A percentile compares a stretch with the other conserved stretches of the same genome.
Evolutionary conservation across 2,113 vertebrate species (phyloP).

Genomic region (Megaleporinus macrocephalus): DNA sequence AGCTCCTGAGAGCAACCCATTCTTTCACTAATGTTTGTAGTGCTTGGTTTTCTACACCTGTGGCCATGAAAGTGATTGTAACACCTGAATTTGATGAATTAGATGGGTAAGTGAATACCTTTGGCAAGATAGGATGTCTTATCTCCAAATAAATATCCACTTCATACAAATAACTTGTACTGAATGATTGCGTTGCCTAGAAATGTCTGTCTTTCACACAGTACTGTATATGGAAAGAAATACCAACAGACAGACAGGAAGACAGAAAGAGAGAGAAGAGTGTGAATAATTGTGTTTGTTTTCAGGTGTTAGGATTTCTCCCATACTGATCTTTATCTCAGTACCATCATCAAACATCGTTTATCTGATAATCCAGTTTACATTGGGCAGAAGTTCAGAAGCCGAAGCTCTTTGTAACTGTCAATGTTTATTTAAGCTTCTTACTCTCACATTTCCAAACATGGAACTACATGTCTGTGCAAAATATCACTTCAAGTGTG

Average conservation of each 20-base stretch:
- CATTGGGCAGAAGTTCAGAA: conserved; percentile 9
- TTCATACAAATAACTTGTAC: too few relatives aligned
- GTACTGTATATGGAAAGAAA: too few relatives aligned
- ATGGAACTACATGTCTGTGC: background rate
- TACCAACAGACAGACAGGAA: background rate
- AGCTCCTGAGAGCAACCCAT: too few relatives aligned
- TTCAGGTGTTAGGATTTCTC: background rate
- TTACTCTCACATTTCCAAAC: conserved; percentile 15
- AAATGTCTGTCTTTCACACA: too few relatives aligned
- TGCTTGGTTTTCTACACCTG: too few relatives aligned
- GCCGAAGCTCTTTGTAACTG: background rate
- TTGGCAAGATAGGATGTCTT: too few relatives aligned
- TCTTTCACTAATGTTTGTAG: too few relatives aligned
- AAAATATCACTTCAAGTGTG: background rate
- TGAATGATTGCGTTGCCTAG: too few relatives aligned
- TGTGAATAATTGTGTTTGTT: conserved; percentile 20
- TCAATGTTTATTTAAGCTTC: conserved; percentile 13
- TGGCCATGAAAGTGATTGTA: too few relatives aligned
- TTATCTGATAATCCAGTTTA: conserved; percentile 14
- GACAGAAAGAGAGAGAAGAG: background rate
- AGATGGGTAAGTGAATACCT: too few relatives aligned
- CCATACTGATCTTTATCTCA: conserved; percentile 11
- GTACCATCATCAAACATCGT: background rate
- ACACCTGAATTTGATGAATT: too few relatives aligned
- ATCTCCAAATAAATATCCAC: too few relatives aligned